phyloP scores from a whole-genome alignment of 2,113 vertebrate species.

The Hippocampus zosterae region DNA sequence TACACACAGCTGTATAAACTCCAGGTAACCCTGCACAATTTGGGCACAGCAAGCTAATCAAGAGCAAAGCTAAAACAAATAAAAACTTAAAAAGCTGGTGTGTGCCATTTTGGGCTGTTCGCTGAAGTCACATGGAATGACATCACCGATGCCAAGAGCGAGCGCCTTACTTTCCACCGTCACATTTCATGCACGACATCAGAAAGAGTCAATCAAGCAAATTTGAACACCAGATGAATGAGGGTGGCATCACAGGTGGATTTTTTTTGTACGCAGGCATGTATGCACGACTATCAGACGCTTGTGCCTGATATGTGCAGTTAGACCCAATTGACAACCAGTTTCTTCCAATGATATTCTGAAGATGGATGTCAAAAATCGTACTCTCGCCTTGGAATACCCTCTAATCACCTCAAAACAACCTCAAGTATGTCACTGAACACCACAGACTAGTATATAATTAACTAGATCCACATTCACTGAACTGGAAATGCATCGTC shows the following conservation, averaged over 20 bases:
- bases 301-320: not conserved
- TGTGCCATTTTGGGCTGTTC: constrained; percentile 28
- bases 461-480: not conserved
- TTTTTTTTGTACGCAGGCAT: not conserved
- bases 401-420: not conserved
- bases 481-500: not conserved
- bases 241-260: not conserved
- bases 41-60: constrained; percentile 50
- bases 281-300: not conserved
- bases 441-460: not conserved
- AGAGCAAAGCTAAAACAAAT: constrained; percentile 42
- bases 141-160: constrained; percentile 41
- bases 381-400: not conserved
- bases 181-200: constrained; percentile 44
- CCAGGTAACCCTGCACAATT: constrained; percentile 53
- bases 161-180: constrained; percentile 44
- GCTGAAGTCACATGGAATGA: constrained; percentile 52
- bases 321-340: not conserved
- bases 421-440: not conserved
- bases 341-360: not conserved
- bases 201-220: constrained; percentile 12
- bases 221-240: constrained; percentile 4
- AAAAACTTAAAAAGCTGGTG: constrained; percentile 47
- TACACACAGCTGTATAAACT: constrained; percentile 56
- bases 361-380: not conserved